Conservation (phyloP, 2,888 invertebrate genomes). For the Ernsta delagoae region DNA sequence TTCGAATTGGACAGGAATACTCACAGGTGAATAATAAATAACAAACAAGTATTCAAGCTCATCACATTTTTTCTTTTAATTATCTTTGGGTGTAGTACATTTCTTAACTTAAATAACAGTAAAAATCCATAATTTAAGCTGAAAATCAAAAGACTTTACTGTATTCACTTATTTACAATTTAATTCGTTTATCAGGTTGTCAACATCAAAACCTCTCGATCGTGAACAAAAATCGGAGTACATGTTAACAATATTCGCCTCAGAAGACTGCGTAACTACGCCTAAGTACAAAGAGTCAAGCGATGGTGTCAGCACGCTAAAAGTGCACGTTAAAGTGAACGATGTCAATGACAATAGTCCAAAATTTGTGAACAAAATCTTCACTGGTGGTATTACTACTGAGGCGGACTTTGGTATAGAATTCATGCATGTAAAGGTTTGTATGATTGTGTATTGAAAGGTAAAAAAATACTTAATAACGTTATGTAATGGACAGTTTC, state of each 20-base stretch:
- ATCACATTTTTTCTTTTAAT: too few relatives aligned
- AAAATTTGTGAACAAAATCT: slow-evolving; percentile 90
- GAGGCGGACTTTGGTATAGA: slow-evolving; percentile 95
- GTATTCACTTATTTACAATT: not conserved
- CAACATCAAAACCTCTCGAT: slow-evolving; percentile 86
- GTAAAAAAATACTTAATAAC: too few relatives aligned
- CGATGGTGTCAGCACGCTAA: slow-evolving; percentile 89
- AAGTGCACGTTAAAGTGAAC: slow-evolving; percentile 88
- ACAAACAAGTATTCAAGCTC: too few relatives aligned
- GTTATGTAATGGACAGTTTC: too few relatives aligned
- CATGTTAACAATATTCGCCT: slow-evolving; percentile 90
- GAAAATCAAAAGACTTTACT: too few relatives aligned
- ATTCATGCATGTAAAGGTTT: slow-evolving; percentile 93
- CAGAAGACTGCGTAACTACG: slow-evolving; percentile 90
- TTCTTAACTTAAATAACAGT: too few relatives aligned
- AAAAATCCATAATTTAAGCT: too few relatives aligned
- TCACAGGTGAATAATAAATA: slow-evolving; percentile 84
- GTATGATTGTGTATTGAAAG: not conserved
- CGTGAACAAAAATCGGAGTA: slow-evolving; percentile 89
- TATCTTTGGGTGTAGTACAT: too few relatives aligned
- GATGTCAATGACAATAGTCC: slow-evolving; percentile 98
- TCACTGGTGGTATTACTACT: slow-evolving; percentile 97
- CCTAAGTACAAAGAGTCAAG: slow-evolving; percentile 84
- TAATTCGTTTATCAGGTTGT: slow-evolving; percentile 52
- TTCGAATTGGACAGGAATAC: slow-evolving; percentile 90